These are phyloP conservation scores for Arctocebus calabarensis DNA, from an alignment of 2,797 vertebrate genomes.

Conservation along the genomic window DNA sequence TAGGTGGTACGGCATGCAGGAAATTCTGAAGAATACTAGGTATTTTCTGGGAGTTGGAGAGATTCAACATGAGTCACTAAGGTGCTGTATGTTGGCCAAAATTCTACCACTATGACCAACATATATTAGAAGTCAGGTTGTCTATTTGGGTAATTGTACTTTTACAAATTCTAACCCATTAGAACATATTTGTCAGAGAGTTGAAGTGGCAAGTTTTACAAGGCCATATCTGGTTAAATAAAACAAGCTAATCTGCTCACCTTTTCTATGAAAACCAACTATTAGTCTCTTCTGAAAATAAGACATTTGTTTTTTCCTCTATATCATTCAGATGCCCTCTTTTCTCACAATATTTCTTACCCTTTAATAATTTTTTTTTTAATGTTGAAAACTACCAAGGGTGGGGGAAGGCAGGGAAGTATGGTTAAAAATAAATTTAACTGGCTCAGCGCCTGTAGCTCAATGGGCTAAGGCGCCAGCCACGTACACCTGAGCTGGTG, in stretches of 20 bases:
- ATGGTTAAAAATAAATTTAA: constrained; percentile 66
- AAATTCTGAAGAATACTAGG: background rate
- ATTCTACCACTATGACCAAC: background rate
- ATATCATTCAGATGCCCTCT: background rate
- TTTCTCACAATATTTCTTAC: background rate
- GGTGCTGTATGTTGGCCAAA: background rate
- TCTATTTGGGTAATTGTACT: constrained; percentile 60
- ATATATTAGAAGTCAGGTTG: constrained; percentile 15
- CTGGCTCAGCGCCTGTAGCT: no score
- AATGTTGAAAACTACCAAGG: constrained; percentile 29
- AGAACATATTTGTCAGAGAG: constrained; percentile 38
- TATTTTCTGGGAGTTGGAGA: background rate
- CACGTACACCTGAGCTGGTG: no score
- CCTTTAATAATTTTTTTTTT: constrained; percentile 16
- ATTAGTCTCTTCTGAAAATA: background rate
- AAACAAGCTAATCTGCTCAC: constrained; percentile 5
- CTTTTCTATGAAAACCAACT: constrained; percentile 63
- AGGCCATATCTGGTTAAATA: constrained; percentile 38
- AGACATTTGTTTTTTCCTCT: background rate
- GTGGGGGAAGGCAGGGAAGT: background rate
- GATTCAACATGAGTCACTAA: constrained; percentile 19
- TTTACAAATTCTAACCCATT: constrained; percentile 27
- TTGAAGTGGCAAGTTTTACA: background rate
- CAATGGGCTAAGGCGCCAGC: no score
- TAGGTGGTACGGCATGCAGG: background rate